Conservation (phyloP, 2,888 invertebrate species). For the Temnothorax rugatulus region DNA sequence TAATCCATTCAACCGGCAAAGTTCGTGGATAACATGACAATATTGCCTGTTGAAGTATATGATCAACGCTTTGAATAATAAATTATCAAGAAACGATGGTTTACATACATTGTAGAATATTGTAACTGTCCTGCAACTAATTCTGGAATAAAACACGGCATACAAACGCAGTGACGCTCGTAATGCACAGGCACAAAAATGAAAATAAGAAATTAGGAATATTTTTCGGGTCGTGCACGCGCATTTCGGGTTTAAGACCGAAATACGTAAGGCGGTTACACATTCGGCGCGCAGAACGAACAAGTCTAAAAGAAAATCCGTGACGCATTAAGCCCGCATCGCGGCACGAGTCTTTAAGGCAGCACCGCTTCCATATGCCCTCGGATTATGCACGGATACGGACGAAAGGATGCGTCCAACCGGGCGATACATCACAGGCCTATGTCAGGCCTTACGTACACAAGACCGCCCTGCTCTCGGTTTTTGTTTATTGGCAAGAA, state of each 20-base stretch:
- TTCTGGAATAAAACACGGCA: background rate
- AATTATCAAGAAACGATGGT: background rate
- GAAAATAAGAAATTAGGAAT: background rate
- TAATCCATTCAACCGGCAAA: background rate
- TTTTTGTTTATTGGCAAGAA: conserved; percentile 60
- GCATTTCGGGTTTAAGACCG: conserved; percentile 6
- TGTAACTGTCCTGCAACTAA: background rate
- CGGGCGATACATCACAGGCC: conserved; percentile 65
- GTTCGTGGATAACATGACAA: background rate
- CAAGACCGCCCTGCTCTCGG: conserved; percentile 59
- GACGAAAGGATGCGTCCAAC: conserved; percentile 54
- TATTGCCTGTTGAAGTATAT: background rate
- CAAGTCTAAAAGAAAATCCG: conserved; percentile 49
- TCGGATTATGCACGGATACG: conserved; percentile 58
- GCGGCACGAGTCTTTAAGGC: conserved; percentile 58
- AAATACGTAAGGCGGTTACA: conserved; percentile 1
- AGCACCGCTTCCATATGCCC: conserved; percentile 45
- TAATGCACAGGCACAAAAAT: background rate
- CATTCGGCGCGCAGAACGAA: background rate
- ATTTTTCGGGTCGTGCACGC: background rate
- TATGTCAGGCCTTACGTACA: conserved; percentile 58
- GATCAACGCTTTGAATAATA: background rate
- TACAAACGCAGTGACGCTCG: background rate
- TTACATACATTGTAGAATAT: background rate
- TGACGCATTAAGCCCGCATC: conserved; percentile 47